Base-by-base conservation (phyloP, 2,888 invertebrate genomes). In the Limnephilus auricula region DNA sequence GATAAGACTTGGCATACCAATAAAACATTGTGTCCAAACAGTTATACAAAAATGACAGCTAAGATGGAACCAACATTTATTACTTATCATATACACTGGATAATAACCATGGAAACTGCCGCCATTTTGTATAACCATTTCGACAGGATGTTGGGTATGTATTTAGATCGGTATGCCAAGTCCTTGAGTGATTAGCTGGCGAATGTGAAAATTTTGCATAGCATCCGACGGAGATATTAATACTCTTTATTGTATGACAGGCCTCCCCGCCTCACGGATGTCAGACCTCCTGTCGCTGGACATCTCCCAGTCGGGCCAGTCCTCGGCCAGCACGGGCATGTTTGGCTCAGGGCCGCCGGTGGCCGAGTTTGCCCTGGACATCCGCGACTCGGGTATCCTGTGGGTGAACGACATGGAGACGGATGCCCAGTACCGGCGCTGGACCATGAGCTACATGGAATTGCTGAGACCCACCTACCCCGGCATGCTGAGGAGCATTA, bases 361-460 rank as follows among this genome's bases (percentile, higher is more conserved):
- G 37, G 94, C 94, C 15, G 98, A 98, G 93, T 99, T 99, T 95
- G 99, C 99, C 0, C 97, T 99, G 93, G 99, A 99, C 94, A 98
- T 99, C 93, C 96, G 99, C 92, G 99, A 99, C 94, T 97, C 98
- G 0, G 98, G 99, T 0, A 97, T 99, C 92, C 97, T 98, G 94
- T 99, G 99, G 98, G 96, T 99, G 37, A 99, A 99, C 94, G 98
- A 99, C 94, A 97, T 99, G 91, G 99, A 99, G 95, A 97, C 96
- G 13, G 99, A 99, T 95, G 96, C 97, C 83, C 97, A 98, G 93
- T 99, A 99, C 94, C 96, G 96, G 45, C 96, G 98, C 91, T 99
- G 99, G 99, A 98, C 99, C 0, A 96, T 97, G 0, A 98, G 98
- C 79, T 97, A 98, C 90, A 98, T 98, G 96, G 99, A 99, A 94